Base-by-base conservation (phyloP, 1,140 invertebrate genomes). In the Babylonia areolata region DNA sequence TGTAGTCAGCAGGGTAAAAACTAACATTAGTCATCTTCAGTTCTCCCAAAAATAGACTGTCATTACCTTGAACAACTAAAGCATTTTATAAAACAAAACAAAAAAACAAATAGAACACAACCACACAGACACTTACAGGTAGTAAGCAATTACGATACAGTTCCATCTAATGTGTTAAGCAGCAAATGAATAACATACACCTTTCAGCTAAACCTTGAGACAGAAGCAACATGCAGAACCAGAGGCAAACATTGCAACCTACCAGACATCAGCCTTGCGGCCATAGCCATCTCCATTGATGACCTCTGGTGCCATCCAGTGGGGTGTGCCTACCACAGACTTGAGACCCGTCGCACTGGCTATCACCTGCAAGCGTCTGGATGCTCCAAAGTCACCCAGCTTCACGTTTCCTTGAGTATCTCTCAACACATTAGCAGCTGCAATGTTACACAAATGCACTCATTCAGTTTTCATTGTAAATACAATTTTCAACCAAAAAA, bases 261-360 rank as follows among this genome's bases (percentile, higher is more conserved):
- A 94, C 94, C 94, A 95, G 15, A 95, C 90, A 88, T 95, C 94
- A 42, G 94, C 94, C 86, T 92, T 93, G 33, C 93, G 87, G 15
- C 94, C 94, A 86, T 94, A 94, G 15, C 90, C 90, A 51, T 94
- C 93, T 20, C 93, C 92, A 79, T 94, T 93, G 58, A 94, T 94
- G 31, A 95, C 93, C 87, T 95, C 94, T 2, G 94, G 94, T 20
- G 94, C 91, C 93, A 94, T 95, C 91, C 93, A 95, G 81, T 95
- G 92, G 0, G 94, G 94, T 15, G 94, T 95, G 3, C 94, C 94
- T 20, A 92, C 92, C 20, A 93, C 90, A 3, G 93, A 90, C 73
- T 92, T 90, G 31, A 92, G 75, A 31, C 91, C 90, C 6, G 89
- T 90, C 15, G 89, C 81, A 85, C 90, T 93, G 51, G 91, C 91